These are phyloP conservation scores for Drosophila monieri DNA, from an alignment of 2,888 invertebrate genomes.

Conservation along the genomic window DNA sequence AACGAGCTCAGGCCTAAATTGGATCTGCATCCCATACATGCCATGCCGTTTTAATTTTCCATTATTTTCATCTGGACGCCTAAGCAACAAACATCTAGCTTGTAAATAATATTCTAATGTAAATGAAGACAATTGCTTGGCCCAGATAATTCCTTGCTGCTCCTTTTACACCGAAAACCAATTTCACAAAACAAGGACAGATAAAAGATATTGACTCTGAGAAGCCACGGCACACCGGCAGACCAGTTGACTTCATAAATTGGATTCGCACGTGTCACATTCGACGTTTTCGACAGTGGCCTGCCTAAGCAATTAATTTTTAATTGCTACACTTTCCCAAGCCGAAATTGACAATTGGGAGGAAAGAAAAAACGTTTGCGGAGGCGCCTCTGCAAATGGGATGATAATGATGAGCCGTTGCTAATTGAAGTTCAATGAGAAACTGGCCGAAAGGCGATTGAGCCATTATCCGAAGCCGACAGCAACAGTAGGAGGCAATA, in stretches of 20 bases:
- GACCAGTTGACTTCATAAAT: slow-evolving; percentile 24
- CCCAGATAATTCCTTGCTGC: background rate
- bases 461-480: slow-evolving; percentile 54
- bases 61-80: background rate
- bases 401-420: slow-evolving; percentile 41
- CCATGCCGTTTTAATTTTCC: background rate
- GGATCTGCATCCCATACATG: too few species aligned
- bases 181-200: slow-evolving; percentile 2
- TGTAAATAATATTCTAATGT: background rate
- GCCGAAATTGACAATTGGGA: background rate
- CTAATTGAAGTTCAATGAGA: slow-evolving; percentile 68
- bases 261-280: slow-evolving; percentile 46
- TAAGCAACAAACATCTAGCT: background rate
- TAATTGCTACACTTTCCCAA: slow-evolving; percentile 69
- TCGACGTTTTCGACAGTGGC: slow-evolving; percentile 11
- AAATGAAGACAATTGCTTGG: background rate
- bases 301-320: slow-evolving; percentile 37
- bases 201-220: background rate
- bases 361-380: slow-evolving; percentile 9
- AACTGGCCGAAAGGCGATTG: slow-evolving; percentile 65
- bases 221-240: background rate
- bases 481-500: slow-evolving; percentile 47
- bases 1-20: too few species aligned
- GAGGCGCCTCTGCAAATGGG: slow-evolving; percentile 39
- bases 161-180: background rate